Base-by-base conservation (phyloP, 2,888 invertebrate genomes). In the Exephanes ischioxanthus region DNA sequence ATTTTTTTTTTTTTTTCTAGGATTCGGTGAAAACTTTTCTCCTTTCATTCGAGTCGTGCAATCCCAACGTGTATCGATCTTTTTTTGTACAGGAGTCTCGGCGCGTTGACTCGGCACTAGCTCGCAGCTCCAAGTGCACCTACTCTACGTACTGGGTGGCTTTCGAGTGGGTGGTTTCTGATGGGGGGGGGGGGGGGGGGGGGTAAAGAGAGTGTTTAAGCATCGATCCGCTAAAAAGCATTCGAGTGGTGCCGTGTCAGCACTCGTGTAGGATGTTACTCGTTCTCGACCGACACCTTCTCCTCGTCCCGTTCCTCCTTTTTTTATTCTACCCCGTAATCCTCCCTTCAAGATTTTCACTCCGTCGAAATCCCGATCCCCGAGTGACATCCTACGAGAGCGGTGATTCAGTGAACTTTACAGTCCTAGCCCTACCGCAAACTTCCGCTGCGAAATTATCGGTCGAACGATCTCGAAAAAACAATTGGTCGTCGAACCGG, bases 211-310 rank as follows among this genome's bases (percentile, higher is more conserved):
- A 86, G 82, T 79, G 89, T 85, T 89, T 86, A 91, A 91, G 91
- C 90, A 90, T 91, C 89, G 91, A 90, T 90, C 88, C 86, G 89
- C 90, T 91, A 91, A 91, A 87, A 91, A 91, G 91, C 90, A 88
- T 90, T 91, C 90, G 86, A 87, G 83, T 78, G 87, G 70, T 89
- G 83, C 83, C 85, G 86, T 85, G 89, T 88, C 72, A 80, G 85
- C 73, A 67, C 71, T 85, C 86, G 55, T 63, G 73, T 63, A 83
- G 86, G 87, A 90, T 89, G 89, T 88, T 90, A 88, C 87, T 72
- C 76, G 45, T 72, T 41, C 53, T 53, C 66, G 55, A 81, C 26
- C 7, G 26, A 61, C 16, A 68, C 55, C 22, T 41, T 66, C 51
- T 11, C 41, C 51, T 26, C 58, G 9, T 58, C 14, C 16, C 45